Evolutionary conservation across 2,797 vertebrate species (phyloP), one percentile per base, ranked within the genome.

Genomic region (Crenuchus spilurus): DNA sequence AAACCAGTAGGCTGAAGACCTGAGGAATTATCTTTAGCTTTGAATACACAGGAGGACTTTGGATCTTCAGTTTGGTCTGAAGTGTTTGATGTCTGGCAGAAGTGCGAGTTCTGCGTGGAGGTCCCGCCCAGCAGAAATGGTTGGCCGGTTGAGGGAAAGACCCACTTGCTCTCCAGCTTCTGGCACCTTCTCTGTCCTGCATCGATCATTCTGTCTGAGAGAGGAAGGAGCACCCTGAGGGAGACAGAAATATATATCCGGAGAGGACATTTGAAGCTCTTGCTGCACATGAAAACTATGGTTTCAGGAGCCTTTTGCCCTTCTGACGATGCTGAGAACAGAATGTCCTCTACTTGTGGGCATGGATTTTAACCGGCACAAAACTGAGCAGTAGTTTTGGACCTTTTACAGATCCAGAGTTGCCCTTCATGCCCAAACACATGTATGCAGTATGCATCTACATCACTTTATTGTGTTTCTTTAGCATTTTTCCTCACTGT

Each of bases 41-140:
- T 4, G 33, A 42, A 64, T 64, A 35, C 67, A 55, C 28, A 33
- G 37, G 61, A 39, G 20, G 51, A 10, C 42, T 55, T 63, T 69
- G 22, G 30, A 52, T 61, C 11, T 37, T 54, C 46, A 11, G 55
- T 62, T 55, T 54, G 51, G 24, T 30, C 4, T n/a, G 55, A 62
- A 69, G 55, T 75, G 73, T 62, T 75, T 75, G 64, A 75, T 33
- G 55, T 68, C 26, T 51, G 26, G 14, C 31, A 9, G 33, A 8
- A 31, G 55, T 31, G 58, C 54, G 18, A 35, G 41, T 61, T 39
- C 35, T 75, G 10, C 31, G 7, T 41, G 42, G 61, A 72, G 6
- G 33, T 63, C 16, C 48, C 31, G 22, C 48, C 61, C 46, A 39
- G 20, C 30, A 52, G 46, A 62, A 58, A 14, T 18, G 7, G 7